A percentile compares a stretch with the other conserved stretches of the same genome.
These are phyloP conservation scores for Imbricaverruca yamaguchii DNA, from an alignment of 2,888 invertebrate genomes.

Conservation along the genomic window DNA sequence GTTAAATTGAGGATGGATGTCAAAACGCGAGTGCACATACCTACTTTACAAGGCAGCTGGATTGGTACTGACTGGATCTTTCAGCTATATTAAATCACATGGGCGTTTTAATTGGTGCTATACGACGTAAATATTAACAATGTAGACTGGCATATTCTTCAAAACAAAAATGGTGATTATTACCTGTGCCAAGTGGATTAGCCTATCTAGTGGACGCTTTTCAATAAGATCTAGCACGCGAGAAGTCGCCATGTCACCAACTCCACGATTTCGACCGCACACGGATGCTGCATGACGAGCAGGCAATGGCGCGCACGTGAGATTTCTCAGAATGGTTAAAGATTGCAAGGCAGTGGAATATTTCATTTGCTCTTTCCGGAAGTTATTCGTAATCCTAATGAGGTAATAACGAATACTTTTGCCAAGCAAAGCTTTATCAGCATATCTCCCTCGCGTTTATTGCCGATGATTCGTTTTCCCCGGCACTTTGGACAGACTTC, in stretches of 20 bases:
- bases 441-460: not conserved
- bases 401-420: not conserved
- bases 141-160: too few relatives aligned
- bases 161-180: too few relatives aligned
- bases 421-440: not conserved
- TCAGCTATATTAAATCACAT: not conserved
- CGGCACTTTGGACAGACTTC: not conserved
- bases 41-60: not conserved
- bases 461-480: not conserved
- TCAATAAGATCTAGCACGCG: too few relatives aligned
- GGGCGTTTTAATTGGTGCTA: not conserved
- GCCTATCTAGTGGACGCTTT: too few relatives aligned
- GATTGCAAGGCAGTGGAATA: too few relatives aligned
- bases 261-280: too few relatives aligned
- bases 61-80: not conserved
- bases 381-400: not conserved
- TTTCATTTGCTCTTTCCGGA: not conserved
- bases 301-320: too few relatives aligned
- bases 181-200: too few relatives aligned
- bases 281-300: too few relatives aligned
- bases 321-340: too few relatives aligned
- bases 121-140: too few relatives aligned
- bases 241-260: too few relatives aligned
- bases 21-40: not conserved
- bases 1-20: slow-evolving; percentile 19